Percentiles rank a stretch among this genome's conserved stretches.
Evolutionary conservation across 2,113 vertebrate genomes (phyloP).

Genomic region (Alligator sinensis): DNA sequence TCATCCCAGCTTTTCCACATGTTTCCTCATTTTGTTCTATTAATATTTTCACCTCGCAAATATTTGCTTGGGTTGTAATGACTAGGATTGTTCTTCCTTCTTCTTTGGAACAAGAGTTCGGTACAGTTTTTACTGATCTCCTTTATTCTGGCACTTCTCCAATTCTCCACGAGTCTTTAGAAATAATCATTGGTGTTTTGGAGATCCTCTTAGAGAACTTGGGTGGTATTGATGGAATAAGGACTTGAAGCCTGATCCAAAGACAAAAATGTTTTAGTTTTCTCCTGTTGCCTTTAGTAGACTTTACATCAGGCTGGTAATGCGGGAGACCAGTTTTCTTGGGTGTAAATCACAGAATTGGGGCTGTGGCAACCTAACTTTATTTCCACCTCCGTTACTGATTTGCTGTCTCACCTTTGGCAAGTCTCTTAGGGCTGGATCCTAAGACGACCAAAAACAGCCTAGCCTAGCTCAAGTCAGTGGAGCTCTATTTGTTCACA

Average conservation of each 20-base stretch:
- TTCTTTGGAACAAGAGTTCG: conserved; percentile 33
- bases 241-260: conserved; percentile 66
- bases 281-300: not conserved
- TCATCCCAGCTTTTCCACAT: conserved; percentile 38
- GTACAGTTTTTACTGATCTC: conserved; percentile 10
- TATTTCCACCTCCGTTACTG: not conserved
- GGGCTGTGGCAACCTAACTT: conserved; percentile 38
- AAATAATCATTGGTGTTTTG: conserved; percentile 51
- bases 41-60: conserved; percentile 52
- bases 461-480: not conserved
- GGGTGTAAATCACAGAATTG: conserved; percentile 52
- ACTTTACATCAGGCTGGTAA: not conserved
- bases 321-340: conserved; percentile 54
- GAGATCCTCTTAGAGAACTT: conserved; percentile 50
- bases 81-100: conserved; percentile 1
- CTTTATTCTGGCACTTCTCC: conserved; percentile 12
- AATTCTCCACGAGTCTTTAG: conserved; percentile 45
- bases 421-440: not conserved
- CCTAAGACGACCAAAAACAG: conserved; percentile 26
- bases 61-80: conserved; percentile 21
- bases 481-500: not conserved
- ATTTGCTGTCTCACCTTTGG: conserved; percentile 45
- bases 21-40: conserved; percentile 48
- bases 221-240: conserved; percentile 17
- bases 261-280: not conserved